Evolutionary conservation across 2,113 vertebrate genomes (phyloP).

Genomic region (Sakesphorus luctuosus): DNA sequence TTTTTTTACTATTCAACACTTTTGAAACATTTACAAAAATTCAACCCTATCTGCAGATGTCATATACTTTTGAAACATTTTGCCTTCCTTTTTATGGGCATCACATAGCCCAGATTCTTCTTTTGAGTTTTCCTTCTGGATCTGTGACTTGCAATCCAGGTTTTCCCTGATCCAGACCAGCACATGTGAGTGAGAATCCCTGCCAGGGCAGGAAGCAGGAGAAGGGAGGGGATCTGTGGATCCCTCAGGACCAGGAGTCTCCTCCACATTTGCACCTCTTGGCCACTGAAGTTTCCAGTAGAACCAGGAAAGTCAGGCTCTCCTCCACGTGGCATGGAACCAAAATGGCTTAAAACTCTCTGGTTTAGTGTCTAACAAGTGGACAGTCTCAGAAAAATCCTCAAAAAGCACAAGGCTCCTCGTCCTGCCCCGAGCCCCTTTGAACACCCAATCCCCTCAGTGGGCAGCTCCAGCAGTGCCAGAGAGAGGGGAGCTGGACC

Average conservation of each 20-base stretch:
- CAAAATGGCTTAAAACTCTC: background rate
- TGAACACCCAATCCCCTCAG: background rate
- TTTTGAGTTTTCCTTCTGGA: background rate
- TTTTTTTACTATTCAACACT: background rate
- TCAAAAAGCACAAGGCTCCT: background rate
- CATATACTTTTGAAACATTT: background rate
- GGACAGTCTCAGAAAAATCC: background rate
- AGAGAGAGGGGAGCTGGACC: background rate
- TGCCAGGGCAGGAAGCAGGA: background rate
- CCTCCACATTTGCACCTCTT: background rate
- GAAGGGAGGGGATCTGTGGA: background rate
- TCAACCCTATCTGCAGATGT: background rate
- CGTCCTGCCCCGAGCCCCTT: background rate
- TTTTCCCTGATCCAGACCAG: background rate
- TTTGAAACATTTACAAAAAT: background rate
- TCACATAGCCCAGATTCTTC: background rate
- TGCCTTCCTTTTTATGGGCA: background rate
- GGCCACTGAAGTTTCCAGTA: background rate
- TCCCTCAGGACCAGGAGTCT: background rate
- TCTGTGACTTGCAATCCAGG: fast-evolving
- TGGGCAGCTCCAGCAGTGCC: too few species aligned
- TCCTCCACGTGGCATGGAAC: background rate
- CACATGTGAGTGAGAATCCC: background rate
- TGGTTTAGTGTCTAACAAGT: background rate
- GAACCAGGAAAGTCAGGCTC: background rate